Base-by-base conservation (phyloP, 2,113 vertebrate genomes). In the Craseonycteris thonglongyai region DNA sequence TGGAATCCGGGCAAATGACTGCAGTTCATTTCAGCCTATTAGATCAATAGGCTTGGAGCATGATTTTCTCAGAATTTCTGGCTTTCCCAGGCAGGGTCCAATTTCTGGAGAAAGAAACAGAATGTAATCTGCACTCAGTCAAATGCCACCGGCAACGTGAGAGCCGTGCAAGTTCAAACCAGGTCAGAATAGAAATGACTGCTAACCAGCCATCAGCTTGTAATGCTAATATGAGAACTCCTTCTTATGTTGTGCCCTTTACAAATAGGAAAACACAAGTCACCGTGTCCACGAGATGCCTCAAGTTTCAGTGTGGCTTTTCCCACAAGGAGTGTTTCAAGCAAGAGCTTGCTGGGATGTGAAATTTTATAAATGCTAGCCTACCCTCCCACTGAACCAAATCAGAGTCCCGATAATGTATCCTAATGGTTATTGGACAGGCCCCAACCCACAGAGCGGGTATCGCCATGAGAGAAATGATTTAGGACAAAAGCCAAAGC, bases 221-320 rank as follows among this genome's bases (percentile, higher is more conserved):
- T 66, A 89, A 68, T n/a, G 49, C 78, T 91, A 35, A 63, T 18
- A 14, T 2, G n/a, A 81, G 89, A 38, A 68, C 47, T 51, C 72
- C 13, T 66, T 54, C 65, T 72, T 80, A 72, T 58, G 81, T 65
- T 79, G 2, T 88, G 95, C 63, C 95, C 74, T 96, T 94, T 91
- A 82, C 68, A 93, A 83, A 90, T 86, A 94, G 71, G 90, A 83
- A 84, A 94, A 92, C 75, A 91, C 90, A 95, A 95, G 81, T 86
- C 78, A 88, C 2, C 11, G 40, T 93, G 76, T 92, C 92, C 82
- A 72, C 51, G 8, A 75, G 35, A 92, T 11, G 69, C 63, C 30
- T 35, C 22, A 19, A 16, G 58, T 66, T 65, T 30, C 68, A 47
- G 18, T 22, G 24, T 13, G 58, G 45, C 75, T 76, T 47, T 56